Evolutionary conservation across 2,888 invertebrate species (phyloP).

Genomic region (Proisotoma minuta): DNA sequence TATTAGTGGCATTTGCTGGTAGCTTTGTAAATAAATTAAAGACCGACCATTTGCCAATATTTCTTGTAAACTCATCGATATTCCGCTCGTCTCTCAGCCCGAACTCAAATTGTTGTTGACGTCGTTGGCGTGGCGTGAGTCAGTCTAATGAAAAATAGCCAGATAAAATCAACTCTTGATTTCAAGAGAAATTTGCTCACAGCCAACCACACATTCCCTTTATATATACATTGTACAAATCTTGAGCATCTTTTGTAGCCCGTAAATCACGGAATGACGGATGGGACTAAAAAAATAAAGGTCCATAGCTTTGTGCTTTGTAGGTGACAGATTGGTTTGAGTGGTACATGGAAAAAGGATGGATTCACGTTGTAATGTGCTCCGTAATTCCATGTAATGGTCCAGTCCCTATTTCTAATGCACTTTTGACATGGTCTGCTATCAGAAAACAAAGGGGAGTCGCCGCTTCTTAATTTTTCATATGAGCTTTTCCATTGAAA

Average conservation of each 20-base stretch:
- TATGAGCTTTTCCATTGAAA: constrained; percentile 5
- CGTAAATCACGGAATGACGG: not conserved
- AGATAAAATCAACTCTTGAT: no score
- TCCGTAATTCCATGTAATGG: constrained; percentile 14
- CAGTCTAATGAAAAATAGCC: no score
- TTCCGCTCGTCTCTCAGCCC: no score
- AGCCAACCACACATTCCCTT: no score
- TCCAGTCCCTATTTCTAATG: not conserved
- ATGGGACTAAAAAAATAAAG: not conserved
- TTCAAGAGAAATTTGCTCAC: no score
- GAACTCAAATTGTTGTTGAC: no score
- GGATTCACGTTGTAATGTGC: constrained; percentile 3
- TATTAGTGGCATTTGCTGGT: constrained; percentile 1
- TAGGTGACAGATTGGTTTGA: constrained; percentile 7
- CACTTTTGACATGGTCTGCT: not conserved
- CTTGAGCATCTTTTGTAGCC: no score
- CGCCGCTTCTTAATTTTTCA: constrained; percentile 13
- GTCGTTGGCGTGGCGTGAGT: no score
- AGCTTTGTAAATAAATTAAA: constrained; percentile 1
- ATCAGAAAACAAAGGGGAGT: constrained; percentile 10
- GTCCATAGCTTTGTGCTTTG: not conserved
- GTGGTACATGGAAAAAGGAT: not conserved
- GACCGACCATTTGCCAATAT: constrained; percentile 15
- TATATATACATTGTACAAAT: no score
- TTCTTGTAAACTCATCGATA: not conserved